Evolutionary conservation across 1,140 invertebrate genomes (phyloP).

Genomic region (Zaprionus nigranus): DNA sequence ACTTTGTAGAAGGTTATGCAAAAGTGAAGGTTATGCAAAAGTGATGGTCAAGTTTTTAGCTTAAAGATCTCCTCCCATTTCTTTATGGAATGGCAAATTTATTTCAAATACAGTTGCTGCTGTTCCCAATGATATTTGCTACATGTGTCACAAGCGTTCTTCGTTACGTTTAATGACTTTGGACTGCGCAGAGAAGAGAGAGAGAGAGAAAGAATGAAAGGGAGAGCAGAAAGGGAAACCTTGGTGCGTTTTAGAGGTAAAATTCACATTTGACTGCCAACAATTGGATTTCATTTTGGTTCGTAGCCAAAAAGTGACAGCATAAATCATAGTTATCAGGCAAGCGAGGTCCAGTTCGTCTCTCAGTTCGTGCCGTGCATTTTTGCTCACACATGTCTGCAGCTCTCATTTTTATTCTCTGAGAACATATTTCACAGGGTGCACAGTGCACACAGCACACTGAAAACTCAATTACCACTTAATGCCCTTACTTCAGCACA

Average conservation of each 20-base stretch:
- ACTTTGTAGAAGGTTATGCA: neutral
- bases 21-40: too few species aligned
- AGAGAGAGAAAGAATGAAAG: neutral
- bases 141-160: neutral
- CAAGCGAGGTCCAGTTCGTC: neutral
- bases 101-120: neutral
- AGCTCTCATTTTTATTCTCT: neutral
- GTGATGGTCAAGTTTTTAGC: neutral
- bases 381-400: conserved; percentile 30
- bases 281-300: conserved; percentile 44
- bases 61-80: neutral
- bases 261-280: conserved; percentile 13
- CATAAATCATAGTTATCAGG: conserved; percentile 63
- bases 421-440: conserved; percentile 59
- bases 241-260: neutral
- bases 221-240: neutral
- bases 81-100: neutral
- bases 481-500: conserved; percentile 75
- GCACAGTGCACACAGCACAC: conserved; percentile 35
- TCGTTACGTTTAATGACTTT: conserved; percentile 4
- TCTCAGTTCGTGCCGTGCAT: neutral
- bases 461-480: conserved; percentile 74
- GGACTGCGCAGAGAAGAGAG: neutral
- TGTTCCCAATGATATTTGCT: neutral
- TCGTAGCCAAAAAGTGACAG: conserved; percentile 37